Conservation (phyloP, 2,113 vertebrate species). For the Platichthys stellatus region DNA sequence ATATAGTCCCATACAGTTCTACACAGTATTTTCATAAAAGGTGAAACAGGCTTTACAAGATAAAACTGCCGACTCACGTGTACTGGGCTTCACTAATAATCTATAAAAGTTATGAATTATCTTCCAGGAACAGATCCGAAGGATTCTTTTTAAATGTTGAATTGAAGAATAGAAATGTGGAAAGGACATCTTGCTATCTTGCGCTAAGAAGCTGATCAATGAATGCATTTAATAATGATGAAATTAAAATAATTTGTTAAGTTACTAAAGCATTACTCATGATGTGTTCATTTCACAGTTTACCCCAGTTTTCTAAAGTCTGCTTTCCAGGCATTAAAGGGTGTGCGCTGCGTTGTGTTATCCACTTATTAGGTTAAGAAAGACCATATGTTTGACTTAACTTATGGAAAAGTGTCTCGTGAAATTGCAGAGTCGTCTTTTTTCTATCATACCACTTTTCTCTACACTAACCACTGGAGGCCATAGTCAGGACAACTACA, state of each 20-base stretch:
- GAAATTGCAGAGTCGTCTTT: neutral
- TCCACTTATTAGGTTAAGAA: neutral
- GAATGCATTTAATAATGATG: neutral
- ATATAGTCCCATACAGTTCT: neutral
- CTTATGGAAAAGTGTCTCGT: neutral
- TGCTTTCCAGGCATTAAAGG: neutral
- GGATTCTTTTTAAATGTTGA: too few species aligned
- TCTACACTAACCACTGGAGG: neutral
- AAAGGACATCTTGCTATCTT: neutral
- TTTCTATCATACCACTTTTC: neutral
- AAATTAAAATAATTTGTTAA: neutral
- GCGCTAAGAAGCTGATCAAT: neutral
- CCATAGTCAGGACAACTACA: neutral
- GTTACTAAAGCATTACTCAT: too few species aligned
- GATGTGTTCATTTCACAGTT: too few species aligned
- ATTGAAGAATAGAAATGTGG: neutral
- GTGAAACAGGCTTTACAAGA: slow-evolving; percentile 19
- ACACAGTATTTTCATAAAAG: slow-evolving; percentile 10
- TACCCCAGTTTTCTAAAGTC: too few species aligned
- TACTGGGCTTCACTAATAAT: neutral
- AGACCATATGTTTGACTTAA: slow-evolving; percentile 14
- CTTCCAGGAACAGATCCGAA: neutral
- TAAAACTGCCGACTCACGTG: neutral
- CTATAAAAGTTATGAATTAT: slow-evolving; percentile 13
- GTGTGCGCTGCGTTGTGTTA: neutral